Conservation (phyloP, 92 coral and sea anemone species). For the Muricea muricata region DNA sequence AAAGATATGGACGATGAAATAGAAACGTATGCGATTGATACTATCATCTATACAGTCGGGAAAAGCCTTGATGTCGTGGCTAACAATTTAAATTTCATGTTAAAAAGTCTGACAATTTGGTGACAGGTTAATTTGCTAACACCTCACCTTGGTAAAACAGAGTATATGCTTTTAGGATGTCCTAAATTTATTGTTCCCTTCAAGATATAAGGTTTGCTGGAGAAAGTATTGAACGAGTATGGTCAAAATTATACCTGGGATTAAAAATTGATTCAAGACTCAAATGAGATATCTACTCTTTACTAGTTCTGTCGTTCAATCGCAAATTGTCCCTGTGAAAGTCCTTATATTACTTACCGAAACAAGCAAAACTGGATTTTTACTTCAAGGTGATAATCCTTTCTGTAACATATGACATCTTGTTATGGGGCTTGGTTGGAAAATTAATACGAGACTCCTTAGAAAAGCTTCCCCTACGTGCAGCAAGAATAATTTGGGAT, state of each 20-base stretch:
- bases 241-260: conserved; percentile 21
- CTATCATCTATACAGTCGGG: conserved; percentile 31
- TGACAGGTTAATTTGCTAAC: conserved; percentile 11
- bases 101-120: neutral
- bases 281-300: neutral
- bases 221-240: conserved; percentile 9
- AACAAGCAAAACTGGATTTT: conserved; percentile 45
- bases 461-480: conserved; percentile 45
- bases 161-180: conserved; percentile 34
- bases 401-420: conserved; percentile 44
- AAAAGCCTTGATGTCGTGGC: conserved; percentile 1
- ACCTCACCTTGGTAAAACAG: conserved; percentile 38
- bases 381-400: conserved; percentile 56
- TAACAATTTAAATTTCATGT: neutral
- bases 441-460: conserved; percentile 50
- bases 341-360: conserved; percentile 38
- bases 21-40: conserved; percentile 53
- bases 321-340: conserved; percentile 36
- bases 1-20: conserved; percentile 44
- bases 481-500: conserved; percentile 45
- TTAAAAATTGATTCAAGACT: conserved; percentile 20
- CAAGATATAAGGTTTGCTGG: conserved; percentile 27
- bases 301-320: neutral
- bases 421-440: conserved; percentile 45
- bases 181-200: conserved; percentile 29